Conservation (phyloP, 2,888 invertebrate species). For the Lasioglossum morio region DNA sequence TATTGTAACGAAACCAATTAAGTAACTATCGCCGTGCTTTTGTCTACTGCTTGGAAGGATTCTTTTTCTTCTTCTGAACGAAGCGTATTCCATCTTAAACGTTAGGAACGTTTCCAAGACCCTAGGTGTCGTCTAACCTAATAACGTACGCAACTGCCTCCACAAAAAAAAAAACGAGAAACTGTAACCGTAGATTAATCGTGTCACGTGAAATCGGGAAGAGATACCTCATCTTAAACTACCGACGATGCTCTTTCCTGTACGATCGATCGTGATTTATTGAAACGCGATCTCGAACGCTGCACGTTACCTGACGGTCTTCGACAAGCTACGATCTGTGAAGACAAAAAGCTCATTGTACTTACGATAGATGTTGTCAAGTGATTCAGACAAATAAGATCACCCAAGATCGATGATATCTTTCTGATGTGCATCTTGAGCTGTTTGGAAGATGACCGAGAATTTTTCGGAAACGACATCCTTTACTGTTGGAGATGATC, state of each 20-base stretch:
- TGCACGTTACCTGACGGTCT: conserved; percentile 34
- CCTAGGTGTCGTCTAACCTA: conserved; percentile 47
- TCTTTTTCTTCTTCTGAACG: conserved; percentile 36
- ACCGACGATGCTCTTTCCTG: conserved; percentile 34
- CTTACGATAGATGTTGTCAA: not conserved
- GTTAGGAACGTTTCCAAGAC: conserved; percentile 40
- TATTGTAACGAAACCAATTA: not conserved
- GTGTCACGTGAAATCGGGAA: conserved; percentile 51
- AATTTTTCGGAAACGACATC: not conserved
- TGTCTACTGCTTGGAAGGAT: conserved; percentile 37
- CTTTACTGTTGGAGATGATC: conserved; percentile 18
- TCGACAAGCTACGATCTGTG: conserved; percentile 8
- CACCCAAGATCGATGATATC: conserved; percentile 18
- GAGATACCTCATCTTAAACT: conserved; percentile 38
- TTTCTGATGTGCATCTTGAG: not conserved
- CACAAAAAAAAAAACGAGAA: conserved; percentile 66
- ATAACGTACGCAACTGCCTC: conserved; percentile 80
- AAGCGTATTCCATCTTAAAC: conserved; percentile 37
- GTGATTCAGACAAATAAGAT: not conserved
- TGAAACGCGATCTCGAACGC: conserved; percentile 27
- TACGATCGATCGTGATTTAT: conserved; percentile 28
- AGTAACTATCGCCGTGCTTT: conserved; percentile 13
- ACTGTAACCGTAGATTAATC: conserved; percentile 75
- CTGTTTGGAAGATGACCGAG: not conserved
- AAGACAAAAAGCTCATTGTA: conserved; percentile 3